These are phyloP conservation scores for Byasa hedistus DNA, from an alignment of 2,888 invertebrate genomes.

Conservation along the genomic window DNA sequence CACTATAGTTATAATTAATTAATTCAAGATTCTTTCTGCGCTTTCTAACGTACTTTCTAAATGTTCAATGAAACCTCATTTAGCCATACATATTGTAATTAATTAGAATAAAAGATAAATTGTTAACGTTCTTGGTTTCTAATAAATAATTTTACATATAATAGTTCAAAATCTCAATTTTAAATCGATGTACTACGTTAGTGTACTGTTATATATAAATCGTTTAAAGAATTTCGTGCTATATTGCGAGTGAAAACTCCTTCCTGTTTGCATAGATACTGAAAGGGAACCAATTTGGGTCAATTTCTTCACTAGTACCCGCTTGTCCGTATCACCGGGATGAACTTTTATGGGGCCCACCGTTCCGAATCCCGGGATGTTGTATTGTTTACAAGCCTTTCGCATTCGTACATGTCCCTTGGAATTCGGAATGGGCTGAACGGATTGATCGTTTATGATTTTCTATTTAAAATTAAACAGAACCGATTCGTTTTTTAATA, in stretches of 20 bases:
- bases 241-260: slow-evolving; percentile 4
- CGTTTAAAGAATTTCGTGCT: neutral
- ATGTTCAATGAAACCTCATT: too few relatives aligned
- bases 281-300: slow-evolving; percentile 39
- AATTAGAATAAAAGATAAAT: too few relatives aligned
- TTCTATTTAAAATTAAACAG: slow-evolving; percentile 4
- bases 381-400: slow-evolving; percentile 18
- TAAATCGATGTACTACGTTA: neutral
- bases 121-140: too few relatives aligned
- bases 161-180: too few relatives aligned
- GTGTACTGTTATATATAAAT: neutral
- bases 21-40: too few relatives aligned
- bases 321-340: slow-evolving; percentile 37
- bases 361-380: slow-evolving; percentile 11
- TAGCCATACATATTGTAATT: too few relatives aligned
- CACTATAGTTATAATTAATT: too few relatives aligned
- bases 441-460: slow-evolving; percentile 14
- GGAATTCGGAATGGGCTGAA: slow-evolving; percentile 1
- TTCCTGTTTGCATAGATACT: slow-evolving; percentile 31
- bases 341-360: slow-evolving; percentile 40
- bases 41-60: too few relatives aligned
- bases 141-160: too few relatives aligned
- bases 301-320: slow-evolving; percentile 36
- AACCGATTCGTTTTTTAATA: too few relatives aligned
- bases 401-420: slow-evolving; percentile 12